Evolutionary conservation across 2,797 vertebrate genomes (phyloP).

Genomic region (Paguma larvata): DNA sequence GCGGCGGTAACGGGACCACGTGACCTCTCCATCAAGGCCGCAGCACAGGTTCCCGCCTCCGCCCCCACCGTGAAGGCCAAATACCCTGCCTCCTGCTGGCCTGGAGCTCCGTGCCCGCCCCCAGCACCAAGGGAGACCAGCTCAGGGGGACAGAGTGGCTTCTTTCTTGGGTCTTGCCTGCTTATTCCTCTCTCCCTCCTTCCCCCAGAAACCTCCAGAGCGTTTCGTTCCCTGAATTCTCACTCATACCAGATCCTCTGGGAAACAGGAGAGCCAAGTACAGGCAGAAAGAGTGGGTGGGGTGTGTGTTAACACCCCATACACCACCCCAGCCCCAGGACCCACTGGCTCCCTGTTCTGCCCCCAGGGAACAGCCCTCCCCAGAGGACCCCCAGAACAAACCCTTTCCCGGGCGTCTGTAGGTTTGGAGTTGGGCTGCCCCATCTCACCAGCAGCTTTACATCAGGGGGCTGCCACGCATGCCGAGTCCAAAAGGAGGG

Average conservation of each 20-base stretch:
- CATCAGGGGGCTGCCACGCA: not conserved
- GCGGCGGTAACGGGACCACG: not conserved
- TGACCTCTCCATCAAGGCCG: not conserved
- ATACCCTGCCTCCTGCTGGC: not conserved
- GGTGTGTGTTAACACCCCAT: not conserved
- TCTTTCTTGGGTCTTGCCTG: not conserved
- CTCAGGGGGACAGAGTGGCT: not conserved
- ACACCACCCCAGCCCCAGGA: not conserved
- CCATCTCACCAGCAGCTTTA: not conserved
- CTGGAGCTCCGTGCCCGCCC: not conserved
- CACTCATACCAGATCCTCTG: not conserved
- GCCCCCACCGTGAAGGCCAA: not conserved
- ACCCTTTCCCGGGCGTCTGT: not conserved
- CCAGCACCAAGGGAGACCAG: not conserved
- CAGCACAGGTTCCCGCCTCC: not conserved
- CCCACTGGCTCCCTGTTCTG: not conserved
- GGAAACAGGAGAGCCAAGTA: not conserved
- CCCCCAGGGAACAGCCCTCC: not conserved
- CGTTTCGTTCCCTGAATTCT: not conserved
- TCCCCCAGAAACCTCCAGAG: not conserved
- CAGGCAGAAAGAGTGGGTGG: not conserved
- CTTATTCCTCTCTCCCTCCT: not conserved
- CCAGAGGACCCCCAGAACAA: not conserved
- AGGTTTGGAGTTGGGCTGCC: fast-evolving
- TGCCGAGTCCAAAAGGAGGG: not conserved